A percentile compares a stretch with the other conserved stretches of the same genome.
Evolutionary conservation across 2,888 invertebrate species (phyloP).

Genomic region (Metallyticus violacea): DNA sequence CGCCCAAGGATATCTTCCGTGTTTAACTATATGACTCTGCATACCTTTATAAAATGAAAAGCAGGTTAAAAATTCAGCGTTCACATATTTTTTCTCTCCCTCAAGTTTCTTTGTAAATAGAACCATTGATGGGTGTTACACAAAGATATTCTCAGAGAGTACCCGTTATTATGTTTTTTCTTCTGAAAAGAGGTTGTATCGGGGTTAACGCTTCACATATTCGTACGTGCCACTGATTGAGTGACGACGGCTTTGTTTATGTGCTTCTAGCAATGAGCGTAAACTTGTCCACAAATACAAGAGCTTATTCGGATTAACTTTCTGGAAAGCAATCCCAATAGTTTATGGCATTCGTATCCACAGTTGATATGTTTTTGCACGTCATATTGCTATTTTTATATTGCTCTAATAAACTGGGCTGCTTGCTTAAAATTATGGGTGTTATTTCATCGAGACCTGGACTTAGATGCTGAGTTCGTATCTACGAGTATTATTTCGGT

Average conservation of each 20-base stretch:
- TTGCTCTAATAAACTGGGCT: not conserved
- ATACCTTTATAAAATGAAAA: too few relatives aligned
- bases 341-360: not conserved
- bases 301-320: not conserved
- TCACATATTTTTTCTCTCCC: too few relatives aligned
- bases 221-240: not conserved
- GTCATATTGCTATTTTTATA: not conserved
- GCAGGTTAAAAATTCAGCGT: too few relatives aligned
- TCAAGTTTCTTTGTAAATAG: too few relatives aligned
- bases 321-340: not conserved
- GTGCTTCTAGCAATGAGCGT: not conserved
- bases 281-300: not conserved
- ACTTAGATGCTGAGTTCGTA: too few relatives aligned
- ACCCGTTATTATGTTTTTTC: too few relatives aligned
- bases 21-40: too few relatives aligned
- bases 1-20: too few relatives aligned
- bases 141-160: too few relatives aligned
- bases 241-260: not conserved
- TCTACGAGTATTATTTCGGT: too few relatives aligned
- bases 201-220: not conserved
- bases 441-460: too few relatives aligned
- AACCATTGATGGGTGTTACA: too few relatives aligned
- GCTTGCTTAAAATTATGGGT: not conserved
- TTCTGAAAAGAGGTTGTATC: not conserved
- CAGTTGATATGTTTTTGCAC: not conserved